Evolutionary conservation across 2,113 vertebrate species (phyloP), one percentile per base, ranked within the genome.

Genomic region (Labeo catla): DNA sequence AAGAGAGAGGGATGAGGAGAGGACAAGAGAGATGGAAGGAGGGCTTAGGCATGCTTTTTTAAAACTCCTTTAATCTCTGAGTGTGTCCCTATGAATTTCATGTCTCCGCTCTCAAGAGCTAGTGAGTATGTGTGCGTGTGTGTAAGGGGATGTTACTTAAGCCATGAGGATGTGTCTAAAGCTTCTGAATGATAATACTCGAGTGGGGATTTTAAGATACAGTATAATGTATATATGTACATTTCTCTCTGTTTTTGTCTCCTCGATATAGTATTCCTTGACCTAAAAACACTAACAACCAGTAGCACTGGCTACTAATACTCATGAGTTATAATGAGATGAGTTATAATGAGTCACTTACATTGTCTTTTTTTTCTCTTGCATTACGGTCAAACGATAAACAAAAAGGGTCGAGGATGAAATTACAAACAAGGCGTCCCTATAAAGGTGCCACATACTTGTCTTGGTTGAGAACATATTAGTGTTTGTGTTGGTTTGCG

Each of bases 21-120:
- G 43, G 81, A 83, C 63, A 74, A 47, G 86, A 6, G 23, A 70
- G 61, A 52, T 66, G 57, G 52, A 86, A 57, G 74, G 54, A 74
- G 19, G 61, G 61, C 76, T 79, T 85, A 85, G 49, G 28, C 76
- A 34, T 85, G 76, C 74, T 85, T 85, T 84, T 83, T 73, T 16
- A 10, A 81, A 82, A 82, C 68, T 84, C 36, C 52, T 84, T 84
- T 84, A 73, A 72, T 84, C 68, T 73, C 82, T 1, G 19, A 73
- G 82, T 73, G 34, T 59, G 65, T 73, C 49, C 52, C 82, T 15
- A 19, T 21, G 47, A 82, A 85, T 73, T 77, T 73, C 10, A 76
- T 65, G 43, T 84, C 23, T 68, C 12, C 3, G 16, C n/a, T 54
- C 15, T 52, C 81, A 43, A 21, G 49, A 50, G 68, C 52, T 34